Evolutionary conservation across 1,140 invertebrate species (phyloP), one percentile per base, ranked within the genome.

Genomic region (Apis dorsata): DNA sequence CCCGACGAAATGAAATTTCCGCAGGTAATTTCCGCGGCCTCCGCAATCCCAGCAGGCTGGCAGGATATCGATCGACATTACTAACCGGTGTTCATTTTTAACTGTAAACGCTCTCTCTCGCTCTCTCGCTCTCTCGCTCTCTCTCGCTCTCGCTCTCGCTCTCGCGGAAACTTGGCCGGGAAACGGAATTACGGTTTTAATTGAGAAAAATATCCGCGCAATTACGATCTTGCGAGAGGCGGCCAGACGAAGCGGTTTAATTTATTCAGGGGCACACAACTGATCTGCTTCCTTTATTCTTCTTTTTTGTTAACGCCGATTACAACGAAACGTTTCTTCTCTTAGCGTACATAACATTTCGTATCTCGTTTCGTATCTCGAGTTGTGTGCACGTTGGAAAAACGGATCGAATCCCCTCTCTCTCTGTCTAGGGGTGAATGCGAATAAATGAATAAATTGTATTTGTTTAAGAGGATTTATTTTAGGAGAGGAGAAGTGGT

Each of bases 1-100:
- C 81, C 81, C 66, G 28, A 21, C 51, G 81, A 83, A 83, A 83
- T 83, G 81, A 83, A 83, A 83, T 83, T 83, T 83, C 81, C 81
- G 81, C 81, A 73, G 81, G 81, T 83, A 83, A 79, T 83, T 83
- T 83, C 81, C 81, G 68, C 76, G 59, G 34, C 53, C 69, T 24
- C 51, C 69, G 76, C 76, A 79, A 79, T 83, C 75, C 76, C 62
- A 24, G 63, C 57, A 57, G 53, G 59, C 66, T 62, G 66, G 34
- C 28, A 75, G 75, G 75, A 59, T 79, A 83, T 83, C 81, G 81
- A 83, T 83, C 81, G 59, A 71, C 75, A 24, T 79, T 72, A 24
- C 80, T 51, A 69, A 53, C 62, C 51, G 44, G 65, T 57, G 79
- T 76, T 77, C 66, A 70, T 77, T 83, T 78, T 83, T 78, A 24